Evolutionary conservation across 2,888 invertebrate species (phyloP), one percentile per base, ranked within the genome.

Genomic region (Rhorus exstirpatorius): DNA sequence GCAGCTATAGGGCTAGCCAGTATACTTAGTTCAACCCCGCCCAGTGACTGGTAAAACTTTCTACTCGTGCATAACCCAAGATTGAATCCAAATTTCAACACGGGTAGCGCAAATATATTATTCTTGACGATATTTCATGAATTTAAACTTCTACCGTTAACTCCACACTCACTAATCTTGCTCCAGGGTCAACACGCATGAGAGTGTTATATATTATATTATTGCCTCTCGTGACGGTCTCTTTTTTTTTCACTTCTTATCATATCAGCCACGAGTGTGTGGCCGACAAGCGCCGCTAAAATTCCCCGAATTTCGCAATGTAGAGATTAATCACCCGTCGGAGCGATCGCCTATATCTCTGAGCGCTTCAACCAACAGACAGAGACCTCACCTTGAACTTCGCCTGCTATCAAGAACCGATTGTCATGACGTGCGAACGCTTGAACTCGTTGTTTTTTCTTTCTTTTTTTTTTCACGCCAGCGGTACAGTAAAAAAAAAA

Each of bases 241-340:
- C 51, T 63, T 53, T 60, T 63, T 41, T 41, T 63, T 24, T 21
- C 19, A 12, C 51, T 49, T 49, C 58, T 71, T 74, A 75, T 75
- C 80, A 70, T 38, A 74, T 67, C 55, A 21, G 21, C 14, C 49
- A 38, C 51, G 17, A 61, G 53, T 21, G 53, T 21, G 35, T 51
- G 65, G 38, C 58, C 51, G 76, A 71, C 35, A 71, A 58, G 81
- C 55, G 67, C 41, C 81, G 67, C 26, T 46, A 31, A 17, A 44
- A 70, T 81, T 68, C 71, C 21, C 78, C 71, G 74, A 81, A 81
- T 78, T 78, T 75, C 17, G 72, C 78, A 68, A 65, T 21, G 55
- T 41, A 26, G 7, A 65, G 53, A 75, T 74, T 75, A 75, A 67
- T 26, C 35, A 38, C 46, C 49, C 65, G 35, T 46, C 68, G 10